A percentile compares a stretch with the other conserved stretches of the same genome.
These are phyloP conservation scores for Epiblema foenella DNA, from an alignment of 2,888 invertebrate species.

Conservation along the genomic window DNA sequence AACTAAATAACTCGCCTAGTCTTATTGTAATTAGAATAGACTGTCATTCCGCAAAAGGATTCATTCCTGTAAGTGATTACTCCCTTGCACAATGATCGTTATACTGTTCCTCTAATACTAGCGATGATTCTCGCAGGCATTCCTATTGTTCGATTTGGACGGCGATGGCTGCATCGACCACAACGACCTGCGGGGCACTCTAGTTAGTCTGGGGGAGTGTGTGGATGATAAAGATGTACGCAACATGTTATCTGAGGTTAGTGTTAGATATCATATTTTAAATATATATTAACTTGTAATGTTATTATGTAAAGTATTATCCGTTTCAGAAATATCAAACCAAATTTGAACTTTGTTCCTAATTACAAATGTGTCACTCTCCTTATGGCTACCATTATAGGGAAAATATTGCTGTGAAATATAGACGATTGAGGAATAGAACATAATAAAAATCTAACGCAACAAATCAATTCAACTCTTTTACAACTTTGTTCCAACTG, in stretches of 20 bases:
- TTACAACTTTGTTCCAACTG: too few relatives aligned
- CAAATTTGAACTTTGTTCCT: too few relatives aligned
- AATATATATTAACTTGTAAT: not conserved
- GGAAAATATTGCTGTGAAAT: too few relatives aligned
- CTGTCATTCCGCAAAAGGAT: not conserved
- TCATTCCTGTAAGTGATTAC: not conserved
- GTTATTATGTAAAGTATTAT: not conserved
- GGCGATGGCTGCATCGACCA: slow-evolving; percentile 87
- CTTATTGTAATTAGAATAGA: not conserved
- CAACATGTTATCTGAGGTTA: slow-evolving; percentile 87
- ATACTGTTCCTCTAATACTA: not conserved
- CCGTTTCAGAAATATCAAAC: not conserved
- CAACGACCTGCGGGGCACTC: slow-evolving; percentile 86
- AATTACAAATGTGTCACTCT: too few relatives aligned
- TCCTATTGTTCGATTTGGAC: slow-evolving; percentile 87
- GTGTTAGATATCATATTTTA: slow-evolving; percentile 29
- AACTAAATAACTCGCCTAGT: not conserved
- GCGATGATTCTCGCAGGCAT: slow-evolving; percentile 74
- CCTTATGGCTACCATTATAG: too few relatives aligned
- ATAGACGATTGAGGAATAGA: too few relatives aligned
- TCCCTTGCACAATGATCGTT: not conserved
- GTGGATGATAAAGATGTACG: slow-evolving; percentile 84
- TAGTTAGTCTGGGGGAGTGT: slow-evolving; percentile 85
- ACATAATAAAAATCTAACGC: too few relatives aligned
- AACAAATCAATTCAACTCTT: too few relatives aligned